phyloP scores from a whole-genome alignment of 2,888 invertebrate species.

The Orgyia antiqua region DNA sequence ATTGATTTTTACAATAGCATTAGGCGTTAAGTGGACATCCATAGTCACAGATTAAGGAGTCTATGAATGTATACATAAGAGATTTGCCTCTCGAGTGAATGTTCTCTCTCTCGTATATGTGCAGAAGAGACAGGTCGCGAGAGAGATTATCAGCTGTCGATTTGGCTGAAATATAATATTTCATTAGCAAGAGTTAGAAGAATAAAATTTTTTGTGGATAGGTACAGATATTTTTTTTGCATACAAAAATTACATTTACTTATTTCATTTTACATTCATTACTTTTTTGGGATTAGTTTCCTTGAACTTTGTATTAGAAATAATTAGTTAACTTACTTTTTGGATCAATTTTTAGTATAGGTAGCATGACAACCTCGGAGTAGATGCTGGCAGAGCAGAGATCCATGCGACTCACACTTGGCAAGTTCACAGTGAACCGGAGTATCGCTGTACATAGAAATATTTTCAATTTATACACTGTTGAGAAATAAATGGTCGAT shows the following conservation, averaged over 20 bases:
- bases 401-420: constrained; percentile 25
- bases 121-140: constrained; percentile 34
- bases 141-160: constrained; percentile 40
- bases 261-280: too few relatives aligned
- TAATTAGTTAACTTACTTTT: constrained; percentile 34
- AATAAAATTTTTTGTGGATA: not conserved
- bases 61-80: constrained; percentile 34
- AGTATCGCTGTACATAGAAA: constrained; percentile 51
- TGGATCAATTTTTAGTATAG: constrained; percentile 39
- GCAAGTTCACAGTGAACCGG: constrained; percentile 40
- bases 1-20: too few relatives aligned
- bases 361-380: constrained; percentile 46
- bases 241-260: too few relatives aligned
- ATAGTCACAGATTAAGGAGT: constrained; percentile 41
- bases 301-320: too few relatives aligned
- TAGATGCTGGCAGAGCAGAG: constrained; percentile 42
- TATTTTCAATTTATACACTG: too few relatives aligned
- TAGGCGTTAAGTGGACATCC: constrained; percentile 32
- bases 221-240: not conserved
- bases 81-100: constrained; percentile 36
- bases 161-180: constrained; percentile 33
- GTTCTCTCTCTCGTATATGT: constrained; percentile 46
- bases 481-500: too few relatives aligned
- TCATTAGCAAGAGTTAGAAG: too few relatives aligned
- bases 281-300: too few relatives aligned